phyloP scores from a whole-genome alignment of 1,140 invertebrate species.

The Nephila pilipes region DNA sequence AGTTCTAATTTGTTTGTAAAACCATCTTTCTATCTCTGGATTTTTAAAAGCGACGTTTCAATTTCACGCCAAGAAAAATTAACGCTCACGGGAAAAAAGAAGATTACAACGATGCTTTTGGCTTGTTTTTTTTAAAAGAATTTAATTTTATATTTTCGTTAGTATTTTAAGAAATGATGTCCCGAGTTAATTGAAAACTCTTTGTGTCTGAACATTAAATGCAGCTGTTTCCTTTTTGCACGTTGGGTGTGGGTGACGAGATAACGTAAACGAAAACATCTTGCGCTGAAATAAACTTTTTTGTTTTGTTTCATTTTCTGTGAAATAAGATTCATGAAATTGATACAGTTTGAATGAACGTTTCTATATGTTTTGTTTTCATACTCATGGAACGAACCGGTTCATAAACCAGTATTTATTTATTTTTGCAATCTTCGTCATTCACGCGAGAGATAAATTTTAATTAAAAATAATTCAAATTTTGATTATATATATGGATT shows the following conservation, averaged over 20 bases:
- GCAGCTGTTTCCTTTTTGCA: background rate
- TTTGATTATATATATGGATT: too few species aligned
- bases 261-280: background rate
- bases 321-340: background rate
- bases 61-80: slow-evolving; percentile 20
- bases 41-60: background rate
- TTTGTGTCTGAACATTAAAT: background rate
- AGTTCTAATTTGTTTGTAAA: slow-evolving; percentile 21
- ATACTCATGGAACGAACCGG: too few species aligned
- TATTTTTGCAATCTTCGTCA: too few species aligned
- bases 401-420: too few species aligned
- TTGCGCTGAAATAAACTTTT: background rate
- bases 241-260: background rate
- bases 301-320: background rate
- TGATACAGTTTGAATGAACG: background rate
- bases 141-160: background rate
- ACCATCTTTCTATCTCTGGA: background rate
- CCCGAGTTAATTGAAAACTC: background rate
- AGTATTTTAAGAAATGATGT: background rate
- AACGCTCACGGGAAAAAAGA: background rate
- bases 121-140: background rate
- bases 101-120: background rate
- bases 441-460: too few species aligned
- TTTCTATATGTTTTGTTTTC: too few species aligned
- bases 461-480: too few species aligned